Evolutionary conservation across 92 coral and sea anemone species (phyloP).

Genomic region (Zoanthus solanderi): DNA sequence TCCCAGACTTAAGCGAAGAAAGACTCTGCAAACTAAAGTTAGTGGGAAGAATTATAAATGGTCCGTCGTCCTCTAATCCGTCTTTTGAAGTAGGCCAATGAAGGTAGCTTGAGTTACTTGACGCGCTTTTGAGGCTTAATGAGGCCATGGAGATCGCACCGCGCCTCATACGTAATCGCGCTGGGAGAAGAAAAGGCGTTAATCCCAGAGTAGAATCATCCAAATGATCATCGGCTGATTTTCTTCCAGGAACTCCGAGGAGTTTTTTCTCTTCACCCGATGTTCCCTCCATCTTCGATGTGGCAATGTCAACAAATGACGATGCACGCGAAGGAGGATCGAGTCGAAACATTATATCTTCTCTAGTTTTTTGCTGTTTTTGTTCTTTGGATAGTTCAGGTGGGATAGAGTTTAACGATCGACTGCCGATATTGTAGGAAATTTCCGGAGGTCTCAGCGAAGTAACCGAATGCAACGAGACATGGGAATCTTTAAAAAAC

Average conservation of each 20-base stretch:
- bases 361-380: slow-evolving; percentile 46
- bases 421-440: slow-evolving; percentile 52
- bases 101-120: slow-evolving; percentile 79
- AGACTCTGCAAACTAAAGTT: slow-evolving; percentile 56
- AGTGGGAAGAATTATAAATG: slow-evolving; percentile 80
- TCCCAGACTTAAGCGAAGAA: slow-evolving; percentile 64
- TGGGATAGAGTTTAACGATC: slow-evolving; percentile 71
- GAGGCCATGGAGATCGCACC: slow-evolving; percentile 98
- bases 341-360: slow-evolving; percentile 59
- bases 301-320: slow-evolving; percentile 65
- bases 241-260: neutral
- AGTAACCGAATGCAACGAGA: slow-evolving; percentile 65
- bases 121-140: slow-evolving; percentile 85
- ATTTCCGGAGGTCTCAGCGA: slow-evolving; percentile 50
- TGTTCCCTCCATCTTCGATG: slow-evolving; percentile 6
- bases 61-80: slow-evolving; percentile 72
- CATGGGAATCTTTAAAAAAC: slow-evolving; percentile 60
- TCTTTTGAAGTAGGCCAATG: slow-evolving; percentile 66
- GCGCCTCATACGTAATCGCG: slow-evolving; percentile 76
- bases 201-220: slow-evolving; percentile 9
- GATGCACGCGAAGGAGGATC: slow-evolving; percentile 74
- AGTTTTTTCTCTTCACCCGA: neutral
- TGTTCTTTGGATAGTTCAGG: slow-evolving; percentile 56
- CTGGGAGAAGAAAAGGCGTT: slow-evolving; percentile 24
- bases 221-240: slow-evolving; percentile 21